Evolutionary conservation across 2,797 vertebrate genomes (phyloP), one percentile per base, ranked within the genome.

Genomic region (Gymnopithys bicolor): DNA sequence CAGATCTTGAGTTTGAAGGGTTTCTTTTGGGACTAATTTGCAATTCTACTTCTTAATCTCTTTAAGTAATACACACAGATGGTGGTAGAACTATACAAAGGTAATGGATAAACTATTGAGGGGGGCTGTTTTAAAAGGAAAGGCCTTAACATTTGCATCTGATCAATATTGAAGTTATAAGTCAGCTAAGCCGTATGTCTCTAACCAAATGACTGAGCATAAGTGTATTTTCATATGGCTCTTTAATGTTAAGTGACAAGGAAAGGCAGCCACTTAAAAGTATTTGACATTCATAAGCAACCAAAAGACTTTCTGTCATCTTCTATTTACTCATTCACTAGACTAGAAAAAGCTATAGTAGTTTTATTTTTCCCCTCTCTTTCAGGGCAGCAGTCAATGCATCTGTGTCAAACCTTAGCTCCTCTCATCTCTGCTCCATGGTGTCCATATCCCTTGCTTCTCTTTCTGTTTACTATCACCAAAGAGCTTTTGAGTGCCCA

Each of bases 201-300:
- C 89, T 80, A 78, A 81, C 53, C 86, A 95, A 93, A 83, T 75
- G 80, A 92, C 66, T 84, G 60, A 96, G 39, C 92, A 78, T 75
- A 90, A 62, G 80, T 93, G 89, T 91, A 75, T 91, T 86, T 91
- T 92, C 70, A n/a, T 73, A 78, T 82, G 62, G 80, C 39, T 92
- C 33, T 94, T 88, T 96, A 96, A 95, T 92, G 76, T 56, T 96
- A 95, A 96, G 90, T 92, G 94, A 96, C 94, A 96, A 94, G 91
- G 80, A 96, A 95, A 97, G 92, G 62, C 82, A 96, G 64, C 77
- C 74, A 79, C 73, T 97, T 97, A 89, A 93, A 97, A 93, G 89
- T 75, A 78, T 92, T 95, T 92, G 77, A 90, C 87, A 94, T 93
- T 87, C 95, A 93, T 91, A 91, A 95, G 55, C 94, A 97, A 92